Percentiles rank a stretch among this genome's conserved stretches.
These are phyloP conservation scores for Trissolcus brochymenae DNA, from an alignment of 2,888 invertebrate genomes.

Conservation along the genomic window DNA sequence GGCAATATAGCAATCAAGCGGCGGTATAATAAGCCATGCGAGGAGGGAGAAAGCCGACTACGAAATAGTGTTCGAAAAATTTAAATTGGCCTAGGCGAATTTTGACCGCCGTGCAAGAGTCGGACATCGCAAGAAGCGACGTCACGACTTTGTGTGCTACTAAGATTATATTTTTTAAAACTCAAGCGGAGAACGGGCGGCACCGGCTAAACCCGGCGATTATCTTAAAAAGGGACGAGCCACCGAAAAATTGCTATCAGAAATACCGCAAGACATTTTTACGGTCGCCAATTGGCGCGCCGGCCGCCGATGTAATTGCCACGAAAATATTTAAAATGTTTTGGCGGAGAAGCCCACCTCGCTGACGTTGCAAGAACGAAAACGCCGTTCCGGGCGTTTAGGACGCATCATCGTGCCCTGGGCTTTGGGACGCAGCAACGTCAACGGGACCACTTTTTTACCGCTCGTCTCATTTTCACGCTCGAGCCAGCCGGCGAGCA, in stretches of 20 bases:
- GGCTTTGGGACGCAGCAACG: slow-evolving; percentile 33
- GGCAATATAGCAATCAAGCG: slow-evolving; percentile 65
- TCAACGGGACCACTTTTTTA: slow-evolving; percentile 60
- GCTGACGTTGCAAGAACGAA: slow-evolving; percentile 43
- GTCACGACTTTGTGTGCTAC: slow-evolving; percentile 13
- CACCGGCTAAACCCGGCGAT: slow-evolving; percentile 61
- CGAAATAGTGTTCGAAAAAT: slow-evolving; percentile 64
- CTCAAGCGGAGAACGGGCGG: slow-evolving; percentile 27
- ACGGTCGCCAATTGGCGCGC: slow-evolving; percentile 64
- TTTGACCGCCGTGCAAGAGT: slow-evolving; percentile 55
- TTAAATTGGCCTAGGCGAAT: slow-evolving; percentile 70
- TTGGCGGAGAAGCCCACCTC: slow-evolving; percentile 39
- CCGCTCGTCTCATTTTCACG: slow-evolving; percentile 63
- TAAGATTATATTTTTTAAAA: slow-evolving; percentile 50
- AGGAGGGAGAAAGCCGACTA: slow-evolving; percentile 56
- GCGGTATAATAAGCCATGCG: slow-evolving; percentile 68
- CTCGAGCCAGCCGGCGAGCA: slow-evolving; percentile 37
- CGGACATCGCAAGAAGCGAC: slow-evolving; percentile 1
- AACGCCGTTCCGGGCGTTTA: slow-evolving; percentile 23
- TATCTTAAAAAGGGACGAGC: slow-evolving; percentile 65
- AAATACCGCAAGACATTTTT: slow-evolving; percentile 61
- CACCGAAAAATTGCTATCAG: slow-evolving; percentile 72
- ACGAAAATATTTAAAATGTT: slow-evolving; percentile 66
- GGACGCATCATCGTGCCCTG: slow-evolving; percentile 37
- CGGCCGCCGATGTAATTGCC: slow-evolving; percentile 67